Evolutionary conservation across 2,797 vertebrate genomes (phyloP), one percentile per base, ranked within the genome.

Genomic region (Cossypha dichroa): DNA sequence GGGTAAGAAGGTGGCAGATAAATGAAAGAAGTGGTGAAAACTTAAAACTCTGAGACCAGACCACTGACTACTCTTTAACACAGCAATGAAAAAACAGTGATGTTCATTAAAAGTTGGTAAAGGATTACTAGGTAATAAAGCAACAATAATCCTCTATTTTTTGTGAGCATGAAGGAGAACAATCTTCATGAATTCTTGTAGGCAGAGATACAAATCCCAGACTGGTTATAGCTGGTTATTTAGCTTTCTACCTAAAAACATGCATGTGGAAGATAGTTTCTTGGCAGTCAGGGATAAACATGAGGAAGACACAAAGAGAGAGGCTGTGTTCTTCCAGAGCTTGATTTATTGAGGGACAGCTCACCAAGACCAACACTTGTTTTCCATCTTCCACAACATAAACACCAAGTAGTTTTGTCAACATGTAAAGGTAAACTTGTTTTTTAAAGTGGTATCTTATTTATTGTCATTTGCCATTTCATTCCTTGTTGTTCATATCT

Each of bases 331-430:
- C 62, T 84, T 68, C 46, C 33, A 48, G 19, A 67, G 43, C 40
- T 73, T 93, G 67, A 77, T 78, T 92, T 92, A 75, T 36, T 62
- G 66, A 90, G 64, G 49, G n/a, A 83, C 45, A 66, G 34, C 74
- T 89, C 67, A 79, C 46, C 28, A 55, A 92, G 31, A 73, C 67
- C 77, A 95, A 56, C n/a, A 75, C 52, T 51, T 87, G 52, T 45
- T 77, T 43, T 63, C 25, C 45, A 45, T 56, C 41, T 83, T 56
- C 73, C 7, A 0, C 67, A 92, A 76, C 31, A 89, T 63, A 93
- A 93, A 62, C 74, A 78, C 41, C 51, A 73, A 76, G 40, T 14
- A 49, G 79, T 83, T 96, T 56, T 91, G 90, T 70, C 88, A 90
- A 93, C 75, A 59, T 6, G 15, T 73, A 70, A 81, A 87, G 41